Conservation (phyloP, 2,888 invertebrate genomes). For the Mystacides longicornis region DNA sequence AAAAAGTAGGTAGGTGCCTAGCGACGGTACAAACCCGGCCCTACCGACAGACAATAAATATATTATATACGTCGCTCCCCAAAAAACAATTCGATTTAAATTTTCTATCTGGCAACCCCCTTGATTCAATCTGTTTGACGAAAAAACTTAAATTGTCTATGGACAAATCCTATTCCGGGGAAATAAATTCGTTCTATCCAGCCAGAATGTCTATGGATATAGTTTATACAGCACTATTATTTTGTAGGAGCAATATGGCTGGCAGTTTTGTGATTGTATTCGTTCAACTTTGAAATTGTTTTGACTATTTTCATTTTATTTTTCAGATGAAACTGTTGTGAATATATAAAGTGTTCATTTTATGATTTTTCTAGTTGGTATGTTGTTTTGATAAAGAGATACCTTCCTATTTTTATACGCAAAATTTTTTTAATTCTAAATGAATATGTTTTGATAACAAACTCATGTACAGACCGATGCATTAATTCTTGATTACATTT, state of each 20-base stretch:
- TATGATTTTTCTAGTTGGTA: too few relatives aligned
- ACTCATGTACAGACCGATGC: too few relatives aligned
- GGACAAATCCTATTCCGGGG: conserved; percentile 4
- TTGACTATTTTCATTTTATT: conserved; percentile 3
- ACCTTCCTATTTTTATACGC: too few relatives aligned
- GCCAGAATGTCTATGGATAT: background rate
- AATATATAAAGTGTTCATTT: too few relatives aligned
- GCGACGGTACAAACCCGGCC: too few relatives aligned
- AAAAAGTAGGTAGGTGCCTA: too few relatives aligned
- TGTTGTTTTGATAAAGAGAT: too few relatives aligned
- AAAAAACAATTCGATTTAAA: conserved; percentile 16
- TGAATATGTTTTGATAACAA: too few relatives aligned
- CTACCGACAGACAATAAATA: too few relatives aligned
- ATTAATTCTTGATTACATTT: background rate
- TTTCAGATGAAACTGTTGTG: background rate
- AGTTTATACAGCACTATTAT: background rate
- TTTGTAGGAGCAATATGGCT: background rate
- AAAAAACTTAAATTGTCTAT: conserved; percentile 14
- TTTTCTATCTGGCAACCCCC: conserved; percentile 9
- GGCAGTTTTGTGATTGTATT: background rate
- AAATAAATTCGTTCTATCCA: conserved; percentile 7
- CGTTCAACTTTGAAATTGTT: conserved; percentile 7
- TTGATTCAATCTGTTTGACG: conserved; percentile 1
- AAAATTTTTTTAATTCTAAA: too few relatives aligned
- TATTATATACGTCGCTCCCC: too few relatives aligned